Base-by-base conservation (phyloP, 1,140 invertebrate genomes). In the Alviniconcha marisindica region DNA sequence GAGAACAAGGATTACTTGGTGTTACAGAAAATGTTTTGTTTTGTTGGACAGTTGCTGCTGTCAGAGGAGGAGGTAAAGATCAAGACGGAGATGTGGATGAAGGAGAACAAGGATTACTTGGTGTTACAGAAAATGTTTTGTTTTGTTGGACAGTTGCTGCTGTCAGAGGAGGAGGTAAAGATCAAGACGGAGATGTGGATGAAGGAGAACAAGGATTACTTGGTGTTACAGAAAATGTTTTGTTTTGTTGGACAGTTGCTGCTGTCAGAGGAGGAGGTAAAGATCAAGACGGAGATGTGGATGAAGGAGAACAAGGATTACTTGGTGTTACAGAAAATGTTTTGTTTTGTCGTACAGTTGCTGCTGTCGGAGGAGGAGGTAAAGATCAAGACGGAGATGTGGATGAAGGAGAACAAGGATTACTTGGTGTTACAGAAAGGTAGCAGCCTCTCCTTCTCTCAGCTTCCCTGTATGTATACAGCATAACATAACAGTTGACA, bases 141-240 rank as follows among this genome's bases (percentile, higher is more conserved):
- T n/a, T n/a, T n/a, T n/a, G n/a, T n/a, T n/a, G 86, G 89, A 40
- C 83, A 94, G 74, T 97, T 98, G 88, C 97, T 99, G 63, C 95
- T 99, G 94, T 96, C 95, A 1, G 96, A 96, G 36, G 94, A 95
- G 82, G 98, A 99, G 93, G 95, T 96, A 2, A 92, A 95, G 76
- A 94, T 95, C 44, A 99, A 99, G 94, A 96, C 96, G 14, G 94
- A 94, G 74, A 92, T 98, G n/a, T 99, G 98, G 98, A 95, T 96
- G 85, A 95, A 95, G 90, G 93, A 97, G 0, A 98, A 98, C 93
- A 96, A 96, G 36, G 95, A 96, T 56, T 99, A 97, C 93, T 93
- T 99, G 24, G 94, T 95, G 89, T 95, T 96, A 89, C 95, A 97
- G n/a, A n/a, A n/a, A n/a, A n/a, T n/a, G n/a, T 24, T 66, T 78